Evolutionary conservation across 2,113 vertebrate species (phyloP).

Genomic region (Protobothrops mucrosquamatus): DNA sequence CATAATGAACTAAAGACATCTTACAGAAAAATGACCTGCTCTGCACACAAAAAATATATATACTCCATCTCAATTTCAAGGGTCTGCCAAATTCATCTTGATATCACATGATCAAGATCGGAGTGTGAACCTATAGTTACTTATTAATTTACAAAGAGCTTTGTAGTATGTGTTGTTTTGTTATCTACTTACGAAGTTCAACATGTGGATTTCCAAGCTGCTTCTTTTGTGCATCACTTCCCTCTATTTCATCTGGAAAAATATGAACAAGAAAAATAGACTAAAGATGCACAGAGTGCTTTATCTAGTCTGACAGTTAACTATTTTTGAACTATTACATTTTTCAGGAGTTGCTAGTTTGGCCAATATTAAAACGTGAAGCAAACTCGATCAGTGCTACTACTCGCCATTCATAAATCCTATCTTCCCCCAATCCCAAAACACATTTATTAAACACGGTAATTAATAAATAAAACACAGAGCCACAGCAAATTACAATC

Average conservation of each 20-base stretch:
- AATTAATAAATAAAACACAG: background rate
- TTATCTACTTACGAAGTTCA: conserved; percentile 86
- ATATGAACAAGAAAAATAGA: conserved; percentile 29
- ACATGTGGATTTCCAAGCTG: conserved; percentile 90
- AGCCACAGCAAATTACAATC: background rate
- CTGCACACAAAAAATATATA: background rate
- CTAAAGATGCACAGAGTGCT: background rate
- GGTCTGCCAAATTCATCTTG: background rate
- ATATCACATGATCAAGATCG: background rate
- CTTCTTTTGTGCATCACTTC: conserved; percentile 88
- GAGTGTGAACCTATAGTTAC: background rate
- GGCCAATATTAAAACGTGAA: background rate
- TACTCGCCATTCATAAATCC: background rate
- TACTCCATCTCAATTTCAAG: background rate
- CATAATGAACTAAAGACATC: background rate
- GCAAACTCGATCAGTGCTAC: background rate
- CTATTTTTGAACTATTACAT: background rate
- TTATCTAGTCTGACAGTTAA: background rate
- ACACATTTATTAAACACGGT: background rate
- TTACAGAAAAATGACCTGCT: too few species aligned
- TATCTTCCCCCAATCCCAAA: background rate
- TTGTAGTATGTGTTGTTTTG: background rate
- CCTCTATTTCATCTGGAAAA: conserved; percentile 83
- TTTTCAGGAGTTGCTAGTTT: background rate
- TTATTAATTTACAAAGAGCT: background rate